Evolutionary conservation across 2,113 vertebrate species (phyloP).

Genomic region (Malurus melanocephalus): DNA sequence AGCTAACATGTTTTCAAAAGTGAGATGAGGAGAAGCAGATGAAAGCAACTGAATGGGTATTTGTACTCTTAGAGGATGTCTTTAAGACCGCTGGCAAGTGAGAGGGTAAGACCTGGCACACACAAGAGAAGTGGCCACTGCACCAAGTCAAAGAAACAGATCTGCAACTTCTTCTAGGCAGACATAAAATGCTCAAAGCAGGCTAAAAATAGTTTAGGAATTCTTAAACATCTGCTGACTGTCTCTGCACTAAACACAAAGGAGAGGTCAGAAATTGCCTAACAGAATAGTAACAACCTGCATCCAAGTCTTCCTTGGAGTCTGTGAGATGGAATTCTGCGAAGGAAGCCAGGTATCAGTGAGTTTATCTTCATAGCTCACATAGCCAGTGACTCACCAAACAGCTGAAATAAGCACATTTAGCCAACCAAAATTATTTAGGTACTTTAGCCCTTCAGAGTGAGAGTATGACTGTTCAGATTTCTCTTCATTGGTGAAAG

Average conservation of each 20-base stretch:
- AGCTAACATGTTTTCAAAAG: neutral
- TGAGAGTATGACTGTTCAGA: neutral
- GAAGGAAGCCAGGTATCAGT: neutral
- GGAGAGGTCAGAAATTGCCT: neutral
- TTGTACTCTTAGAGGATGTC: neutral
- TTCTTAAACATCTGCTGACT: neutral
- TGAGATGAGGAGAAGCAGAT: neutral
- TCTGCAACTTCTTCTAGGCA: neutral
- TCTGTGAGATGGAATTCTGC: neutral
- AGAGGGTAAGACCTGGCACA: neutral
- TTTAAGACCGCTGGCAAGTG: neutral
- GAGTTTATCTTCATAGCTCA: neutral
- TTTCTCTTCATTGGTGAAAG: neutral
- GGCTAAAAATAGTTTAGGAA: neutral
- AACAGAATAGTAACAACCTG: neutral
- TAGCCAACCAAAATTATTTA: neutral
- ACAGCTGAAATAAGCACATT: neutral
- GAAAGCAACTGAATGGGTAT: neutral
- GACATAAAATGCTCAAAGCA: neutral
- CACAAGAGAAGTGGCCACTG: neutral
- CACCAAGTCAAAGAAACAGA: neutral
- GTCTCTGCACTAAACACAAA: neutral
- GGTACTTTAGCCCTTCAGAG: neutral
- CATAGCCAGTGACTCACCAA: neutral
- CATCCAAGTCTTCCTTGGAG: neutral